Conservation (phyloP, 2,113 vertebrate genomes). For the Microcebus griseorufus region DNA sequence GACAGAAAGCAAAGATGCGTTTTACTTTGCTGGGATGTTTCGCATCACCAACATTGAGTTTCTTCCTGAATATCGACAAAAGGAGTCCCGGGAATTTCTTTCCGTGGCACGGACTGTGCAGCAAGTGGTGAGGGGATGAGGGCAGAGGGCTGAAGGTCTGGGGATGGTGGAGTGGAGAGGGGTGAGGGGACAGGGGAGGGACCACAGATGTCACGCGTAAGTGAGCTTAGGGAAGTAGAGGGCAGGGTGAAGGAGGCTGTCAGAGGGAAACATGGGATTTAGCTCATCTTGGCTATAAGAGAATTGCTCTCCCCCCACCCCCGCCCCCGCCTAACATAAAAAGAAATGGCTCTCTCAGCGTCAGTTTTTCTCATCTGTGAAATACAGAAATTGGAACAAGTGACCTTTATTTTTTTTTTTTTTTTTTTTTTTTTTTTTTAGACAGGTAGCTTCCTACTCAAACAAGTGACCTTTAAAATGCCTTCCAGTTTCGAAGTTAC, state of each 20-base stretch:
- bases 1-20: slow-evolving; percentile 90
- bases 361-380: background rate
- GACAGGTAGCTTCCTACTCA: too few relatives aligned
- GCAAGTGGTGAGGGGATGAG: slow-evolving; percentile 89
- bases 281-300: background rate
- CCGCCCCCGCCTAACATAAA: background rate
- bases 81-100: slow-evolving; percentile 94
- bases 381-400: background rate
- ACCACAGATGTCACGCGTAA: background rate
- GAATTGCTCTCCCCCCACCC: background rate
- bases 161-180: fast-evolving
- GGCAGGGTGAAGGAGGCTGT: background rate
- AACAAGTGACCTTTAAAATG: background rate
- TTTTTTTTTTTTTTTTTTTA: too few relatives aligned
- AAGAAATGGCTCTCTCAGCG: background rate
- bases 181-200: background rate
- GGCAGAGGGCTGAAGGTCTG: too few relatives aligned
- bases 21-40: slow-evolving; percentile 96
- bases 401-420: too few relatives aligned
- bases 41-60: slow-evolving; percentile 95
- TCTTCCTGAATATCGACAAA: slow-evolving; percentile 93
- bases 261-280: background rate
- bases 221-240: background rate
- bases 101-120: slow-evolving; percentile 92
- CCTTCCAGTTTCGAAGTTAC: background rate